phyloP scores from a whole-genome alignment of 2,113 vertebrate species.

The Heptranchias perlo region DNA sequence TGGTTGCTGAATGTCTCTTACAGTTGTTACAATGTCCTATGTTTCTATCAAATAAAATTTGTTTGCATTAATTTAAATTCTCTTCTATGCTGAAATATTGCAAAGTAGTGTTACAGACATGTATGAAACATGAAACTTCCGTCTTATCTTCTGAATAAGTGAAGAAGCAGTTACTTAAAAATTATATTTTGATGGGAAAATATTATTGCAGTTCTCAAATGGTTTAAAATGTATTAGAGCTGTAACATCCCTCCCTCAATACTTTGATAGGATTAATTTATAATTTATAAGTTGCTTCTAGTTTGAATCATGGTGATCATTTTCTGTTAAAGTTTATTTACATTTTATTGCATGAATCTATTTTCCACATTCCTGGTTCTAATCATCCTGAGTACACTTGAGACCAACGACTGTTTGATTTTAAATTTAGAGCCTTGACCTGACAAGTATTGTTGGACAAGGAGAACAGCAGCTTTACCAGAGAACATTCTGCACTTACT shows the following conservation, averaged over 20 bases:
- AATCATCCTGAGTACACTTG: constrained; percentile 15
- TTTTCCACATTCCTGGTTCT: constrained; percentile 22
- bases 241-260: neutral
- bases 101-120: constrained; percentile 14
- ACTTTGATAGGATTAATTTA: neutral
- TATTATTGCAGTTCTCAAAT: neutral
- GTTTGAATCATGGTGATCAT: neutral
- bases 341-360: neutral
- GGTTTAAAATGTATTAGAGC: neutral
- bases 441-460: constrained; percentile 24
- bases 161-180: neutral
- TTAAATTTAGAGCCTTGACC: constrained; percentile 36
- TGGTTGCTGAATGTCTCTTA: neutral
- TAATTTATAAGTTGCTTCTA: neutral
- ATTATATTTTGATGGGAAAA: neutral
- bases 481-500: neutral
- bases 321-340: neutral
- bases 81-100: constrained; percentile 4
- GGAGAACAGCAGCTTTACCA: constrained; percentile 21
- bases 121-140: neutral
- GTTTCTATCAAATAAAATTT: neutral
- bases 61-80: neutral
- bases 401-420: constrained; percentile 26
- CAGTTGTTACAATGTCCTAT: neutral
- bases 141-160: neutral